phyloP scores from a whole-genome alignment of 2,797 vertebrate species.

The Dermochelys coriacea region DNA sequence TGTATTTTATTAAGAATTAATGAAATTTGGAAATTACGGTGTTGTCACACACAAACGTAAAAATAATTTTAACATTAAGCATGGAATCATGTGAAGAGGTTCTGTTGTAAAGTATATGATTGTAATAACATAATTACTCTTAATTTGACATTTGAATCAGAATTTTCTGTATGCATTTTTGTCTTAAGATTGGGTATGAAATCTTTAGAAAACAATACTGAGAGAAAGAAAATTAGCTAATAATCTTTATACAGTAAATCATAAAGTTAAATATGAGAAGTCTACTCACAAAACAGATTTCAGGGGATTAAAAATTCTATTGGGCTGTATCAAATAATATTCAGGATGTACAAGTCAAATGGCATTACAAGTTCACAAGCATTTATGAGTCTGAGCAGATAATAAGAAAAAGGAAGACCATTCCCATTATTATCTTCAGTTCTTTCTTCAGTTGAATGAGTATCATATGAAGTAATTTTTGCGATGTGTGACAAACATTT shows the following conservation, averaged over 20 bases:
- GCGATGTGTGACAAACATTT: constrained; percentile 4
- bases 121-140: not conserved
- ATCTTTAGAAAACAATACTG: not conserved
- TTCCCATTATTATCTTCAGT: not conserved
- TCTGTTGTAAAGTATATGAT: not conserved
- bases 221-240: not conserved
- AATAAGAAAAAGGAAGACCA: not conserved
- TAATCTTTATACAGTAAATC: not conserved
- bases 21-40: not conserved
- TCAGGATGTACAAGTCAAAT: not conserved
- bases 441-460: not conserved
- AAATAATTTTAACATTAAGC: not conserved
- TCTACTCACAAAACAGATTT: not conserved
- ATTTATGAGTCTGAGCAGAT: not conserved
- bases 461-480: not conserved
- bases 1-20: not conserved
- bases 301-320: not conserved
- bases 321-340: not conserved
- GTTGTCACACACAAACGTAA: not conserved
- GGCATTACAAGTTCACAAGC: not conserved
- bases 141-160: not conserved
- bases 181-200: not conserved
- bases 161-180: not conserved
- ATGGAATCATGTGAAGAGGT: not conserved
- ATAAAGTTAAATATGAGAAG: not conserved